Percentiles rank a stretch among this genome's conserved stretches.
Conservation (phyloP, 1,140 invertebrate genomes). For the Stegodyphus dumicola region DNA sequence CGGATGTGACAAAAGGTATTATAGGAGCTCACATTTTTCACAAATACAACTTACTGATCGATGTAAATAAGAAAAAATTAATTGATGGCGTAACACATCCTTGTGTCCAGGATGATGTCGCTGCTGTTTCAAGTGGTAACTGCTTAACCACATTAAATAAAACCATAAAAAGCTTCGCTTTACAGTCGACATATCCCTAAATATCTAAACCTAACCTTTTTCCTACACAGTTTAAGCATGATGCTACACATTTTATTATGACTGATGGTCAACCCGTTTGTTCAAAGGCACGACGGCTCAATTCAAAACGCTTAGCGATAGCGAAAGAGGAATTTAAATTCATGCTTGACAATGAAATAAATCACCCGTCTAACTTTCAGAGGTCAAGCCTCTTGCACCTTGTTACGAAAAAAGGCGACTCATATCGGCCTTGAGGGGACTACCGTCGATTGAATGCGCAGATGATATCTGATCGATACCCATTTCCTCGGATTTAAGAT, state of each 20-base stretch:
- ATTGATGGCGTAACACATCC: constrained; percentile 23
- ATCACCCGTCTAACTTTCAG: constrained; percentile 65
- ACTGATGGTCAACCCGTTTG: constrained; percentile 2
- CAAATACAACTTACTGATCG: constrained; percentile 18
- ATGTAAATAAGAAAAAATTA: constrained; percentile 12
- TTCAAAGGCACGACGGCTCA: neutral
- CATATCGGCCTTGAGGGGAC: constrained; percentile 69
- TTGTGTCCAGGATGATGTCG: neutral
- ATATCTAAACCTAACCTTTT: constrained; percentile 1
- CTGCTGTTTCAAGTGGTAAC: neutral
- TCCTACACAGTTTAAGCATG: neutral
- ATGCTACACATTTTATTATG: neutral
- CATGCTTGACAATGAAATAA: constrained; percentile 63
- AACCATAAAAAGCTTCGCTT: neutral
- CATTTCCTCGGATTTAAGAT: constrained; percentile 65
- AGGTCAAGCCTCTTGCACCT: constrained; percentile 70
- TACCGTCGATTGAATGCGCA: constrained; percentile 69
- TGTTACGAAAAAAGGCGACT: constrained; percentile 67
- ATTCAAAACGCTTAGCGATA: neutral
- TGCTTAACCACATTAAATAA: neutral
- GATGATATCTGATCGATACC: constrained; percentile 68
- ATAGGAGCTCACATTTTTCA: constrained; percentile 11
- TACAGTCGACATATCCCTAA: neutral
- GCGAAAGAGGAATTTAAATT: constrained; percentile 14
- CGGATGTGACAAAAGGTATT: neutral